Conservation (phyloP, 2,113 vertebrate species). For the Callipepla squamata region DNA sequence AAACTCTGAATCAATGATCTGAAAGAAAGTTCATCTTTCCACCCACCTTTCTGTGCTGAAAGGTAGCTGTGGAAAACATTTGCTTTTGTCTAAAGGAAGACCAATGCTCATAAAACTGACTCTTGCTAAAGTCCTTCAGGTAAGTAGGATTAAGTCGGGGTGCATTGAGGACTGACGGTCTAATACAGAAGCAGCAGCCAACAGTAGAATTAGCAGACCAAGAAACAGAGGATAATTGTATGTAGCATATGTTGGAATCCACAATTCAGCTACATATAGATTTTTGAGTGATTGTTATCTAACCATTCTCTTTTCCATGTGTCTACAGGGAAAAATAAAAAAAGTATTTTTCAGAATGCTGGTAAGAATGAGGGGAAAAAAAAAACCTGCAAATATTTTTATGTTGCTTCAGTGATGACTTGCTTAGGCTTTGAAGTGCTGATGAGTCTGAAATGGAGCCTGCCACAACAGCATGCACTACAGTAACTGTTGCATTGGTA, state of each 20-base stretch:
- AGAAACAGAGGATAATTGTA: background rate
- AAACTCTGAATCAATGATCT: conserved; percentile 8
- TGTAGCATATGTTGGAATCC: background rate
- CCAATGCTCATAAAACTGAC: background rate
- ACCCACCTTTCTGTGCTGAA: background rate
- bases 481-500: fast-evolving
- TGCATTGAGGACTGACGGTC: background rate
- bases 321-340: background rate
- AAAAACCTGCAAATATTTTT: background rate
- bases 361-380: background rate
- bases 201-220: background rate
- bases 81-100: background rate
- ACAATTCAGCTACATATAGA: background rate
- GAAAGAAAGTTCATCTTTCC: background rate
- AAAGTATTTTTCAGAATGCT: background rate
- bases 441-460: background rate
- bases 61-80: background rate
- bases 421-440: background rate
- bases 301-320: background rate
- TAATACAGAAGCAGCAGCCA: background rate
- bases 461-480: background rate
- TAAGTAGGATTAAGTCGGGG: background rate
- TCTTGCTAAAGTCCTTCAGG: background rate
- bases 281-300: background rate
- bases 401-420: background rate